Evolutionary conservation across 2,888 invertebrate genomes (phyloP).

Genomic region (Brachyptera risi): DNA sequence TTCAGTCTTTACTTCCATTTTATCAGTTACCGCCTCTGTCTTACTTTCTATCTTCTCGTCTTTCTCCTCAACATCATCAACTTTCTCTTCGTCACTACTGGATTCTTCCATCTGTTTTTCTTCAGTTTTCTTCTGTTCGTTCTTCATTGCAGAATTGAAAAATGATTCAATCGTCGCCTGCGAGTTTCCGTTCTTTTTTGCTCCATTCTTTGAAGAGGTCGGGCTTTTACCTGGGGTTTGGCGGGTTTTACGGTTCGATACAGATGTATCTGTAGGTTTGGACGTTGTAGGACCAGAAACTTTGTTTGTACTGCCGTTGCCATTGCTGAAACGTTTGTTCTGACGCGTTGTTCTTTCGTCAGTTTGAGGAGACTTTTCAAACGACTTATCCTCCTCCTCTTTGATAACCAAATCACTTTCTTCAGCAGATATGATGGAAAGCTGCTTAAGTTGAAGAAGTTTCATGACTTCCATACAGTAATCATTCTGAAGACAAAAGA

Average conservation of each 20-base stretch:
- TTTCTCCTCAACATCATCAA: background rate
- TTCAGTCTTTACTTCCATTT: constrained; percentile 24
- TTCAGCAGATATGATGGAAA: background rate
- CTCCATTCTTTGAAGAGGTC: background rate
- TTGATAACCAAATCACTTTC: background rate
- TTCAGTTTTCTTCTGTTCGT: background rate
- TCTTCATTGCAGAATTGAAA: background rate
- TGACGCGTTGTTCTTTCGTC: background rate
- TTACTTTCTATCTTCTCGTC: background rate
- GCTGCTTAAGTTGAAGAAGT: constrained; percentile 28
- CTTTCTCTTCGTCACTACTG: background rate
- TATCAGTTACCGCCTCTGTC: background rate
- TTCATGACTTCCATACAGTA: constrained; percentile 32
- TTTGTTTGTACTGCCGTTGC: background rate
- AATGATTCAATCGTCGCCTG: constrained; percentile 5
- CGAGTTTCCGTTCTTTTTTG: background rate
- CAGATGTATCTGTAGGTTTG: background rate
- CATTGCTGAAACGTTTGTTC: background rate
- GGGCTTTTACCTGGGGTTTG: background rate
- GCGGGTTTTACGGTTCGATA: background rate
- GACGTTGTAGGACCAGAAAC: background rate
- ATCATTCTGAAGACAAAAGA: constrained; percentile 32
- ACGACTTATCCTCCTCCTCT: background rate
- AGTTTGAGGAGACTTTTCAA: background rate
- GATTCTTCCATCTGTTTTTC: background rate